Conservation (phyloP, 2,113 vertebrate genomes). For the Alaudala cheleensis region DNA sequence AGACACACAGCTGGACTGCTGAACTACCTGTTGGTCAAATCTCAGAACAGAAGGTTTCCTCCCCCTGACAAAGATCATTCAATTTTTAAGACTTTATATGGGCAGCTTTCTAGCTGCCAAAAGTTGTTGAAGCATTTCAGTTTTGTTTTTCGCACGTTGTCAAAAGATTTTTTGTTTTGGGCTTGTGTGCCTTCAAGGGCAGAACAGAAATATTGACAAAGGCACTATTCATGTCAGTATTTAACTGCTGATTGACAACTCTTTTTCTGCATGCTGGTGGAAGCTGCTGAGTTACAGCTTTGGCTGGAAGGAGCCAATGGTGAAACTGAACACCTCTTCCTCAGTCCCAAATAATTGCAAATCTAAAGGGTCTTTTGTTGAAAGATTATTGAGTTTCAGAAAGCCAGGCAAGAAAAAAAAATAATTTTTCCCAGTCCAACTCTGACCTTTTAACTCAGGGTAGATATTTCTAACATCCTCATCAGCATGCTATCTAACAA, state of each 20-base stretch:
- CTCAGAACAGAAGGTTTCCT: neutral
- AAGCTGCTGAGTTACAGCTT: neutral
- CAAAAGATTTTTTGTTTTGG: conserved; percentile 53
- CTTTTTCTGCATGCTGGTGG: neutral
- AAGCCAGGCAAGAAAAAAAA: neutral
- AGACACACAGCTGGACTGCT: neutral
- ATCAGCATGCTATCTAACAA: neutral
- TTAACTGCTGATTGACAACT: conserved; percentile 12
- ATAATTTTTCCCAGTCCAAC: neutral
- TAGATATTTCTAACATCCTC: neutral
- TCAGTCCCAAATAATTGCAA: neutral
- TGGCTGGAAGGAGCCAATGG: neutral
- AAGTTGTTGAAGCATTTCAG: neutral
- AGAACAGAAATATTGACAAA: conserved; percentile 41
- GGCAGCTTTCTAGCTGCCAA: neutral
- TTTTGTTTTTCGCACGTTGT: conserved; percentile 34
- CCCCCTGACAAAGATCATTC: neutral
- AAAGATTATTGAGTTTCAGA: neutral
- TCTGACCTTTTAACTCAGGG: neutral
- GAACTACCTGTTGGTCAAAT: neutral
- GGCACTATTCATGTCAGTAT: conserved; percentile 19
- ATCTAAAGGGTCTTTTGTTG: neutral
- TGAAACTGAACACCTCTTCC: conserved; percentile 13
- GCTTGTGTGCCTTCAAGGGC: conserved; percentile 2
- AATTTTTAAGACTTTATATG: neutral